Conservation (phyloP, 2,888 invertebrate species). For the Eristalinus aeneus region DNA sequence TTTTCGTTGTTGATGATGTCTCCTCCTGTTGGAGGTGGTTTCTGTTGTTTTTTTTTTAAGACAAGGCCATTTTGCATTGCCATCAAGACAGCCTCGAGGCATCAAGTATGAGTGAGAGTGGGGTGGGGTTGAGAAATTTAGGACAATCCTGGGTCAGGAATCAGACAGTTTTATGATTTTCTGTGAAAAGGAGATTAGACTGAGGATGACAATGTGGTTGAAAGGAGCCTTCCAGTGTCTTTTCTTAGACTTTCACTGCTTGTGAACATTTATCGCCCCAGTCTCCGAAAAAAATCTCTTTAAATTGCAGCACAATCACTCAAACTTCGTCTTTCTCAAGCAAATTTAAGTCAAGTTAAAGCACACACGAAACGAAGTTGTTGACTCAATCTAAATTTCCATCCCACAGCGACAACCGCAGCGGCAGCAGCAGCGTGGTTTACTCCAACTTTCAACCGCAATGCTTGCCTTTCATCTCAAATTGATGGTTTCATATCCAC, state of each 20-base stretch:
- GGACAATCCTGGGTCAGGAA: background rate
- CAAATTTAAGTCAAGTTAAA: background rate
- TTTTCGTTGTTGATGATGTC: conserved; percentile 1
- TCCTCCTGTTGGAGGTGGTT: background rate
- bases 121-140: background rate
- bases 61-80: conserved; percentile 60
- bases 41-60: conserved; percentile 14
- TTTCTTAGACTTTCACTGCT: too few relatives aligned
- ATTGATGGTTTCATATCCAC: conserved; percentile 36
- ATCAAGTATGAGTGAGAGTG: conserved; percentile 39
- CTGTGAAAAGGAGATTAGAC: background rate
- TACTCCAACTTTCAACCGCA: background rate
- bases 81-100: conserved; percentile 25
- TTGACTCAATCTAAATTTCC: background rate
- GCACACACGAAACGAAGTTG: background rate
- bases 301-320: background rate
- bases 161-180: background rate
- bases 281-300: too few relatives aligned
- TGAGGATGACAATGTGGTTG: background rate
- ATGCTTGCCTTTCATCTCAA: conserved; percentile 14
- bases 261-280: too few relatives aligned
- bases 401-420: background rate
- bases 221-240: background rate
- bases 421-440: background rate
- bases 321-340: background rate